Evolutionary conservation across 2,797 vertebrate genomes (phyloP).

Genomic region (Spinus pinus): DNA sequence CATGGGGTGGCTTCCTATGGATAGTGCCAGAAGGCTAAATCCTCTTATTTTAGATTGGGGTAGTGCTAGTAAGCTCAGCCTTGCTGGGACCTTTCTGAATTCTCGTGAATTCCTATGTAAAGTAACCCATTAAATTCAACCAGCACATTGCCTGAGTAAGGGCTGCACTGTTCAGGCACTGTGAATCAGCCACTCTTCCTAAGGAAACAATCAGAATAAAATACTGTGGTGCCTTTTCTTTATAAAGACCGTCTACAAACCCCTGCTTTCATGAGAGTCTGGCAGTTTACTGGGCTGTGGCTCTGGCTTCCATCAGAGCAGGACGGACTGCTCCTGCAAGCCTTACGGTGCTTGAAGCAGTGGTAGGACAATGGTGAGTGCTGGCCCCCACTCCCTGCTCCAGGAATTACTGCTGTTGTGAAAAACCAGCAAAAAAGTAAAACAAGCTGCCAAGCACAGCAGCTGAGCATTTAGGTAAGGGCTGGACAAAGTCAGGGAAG

Average conservation of each 20-base stretch:
- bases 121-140: neutral
- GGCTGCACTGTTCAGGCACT: neutral
- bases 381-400: fast-evolving
- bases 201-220: neutral
- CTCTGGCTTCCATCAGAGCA: neutral
- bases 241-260: neutral
- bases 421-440: neutral
- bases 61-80: neutral
- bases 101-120: neutral
- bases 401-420: neutral
- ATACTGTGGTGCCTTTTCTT: neutral
- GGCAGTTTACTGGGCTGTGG: neutral
- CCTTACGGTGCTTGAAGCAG: fast-evolving
- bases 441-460: neutral
- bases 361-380: neutral
- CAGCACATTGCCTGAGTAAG: neutral
- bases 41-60: neutral
- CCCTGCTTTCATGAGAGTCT: neutral
- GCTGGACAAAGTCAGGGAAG: neutral
- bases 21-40: neutral
- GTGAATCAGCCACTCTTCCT: neutral
- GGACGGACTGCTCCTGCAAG: neutral
- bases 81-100: neutral
- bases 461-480: neutral
- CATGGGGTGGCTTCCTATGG: neutral